phyloP scores from a whole-genome alignment of 2,113 vertebrate species.

The Chroicocephalus ridibundus region DNA sequence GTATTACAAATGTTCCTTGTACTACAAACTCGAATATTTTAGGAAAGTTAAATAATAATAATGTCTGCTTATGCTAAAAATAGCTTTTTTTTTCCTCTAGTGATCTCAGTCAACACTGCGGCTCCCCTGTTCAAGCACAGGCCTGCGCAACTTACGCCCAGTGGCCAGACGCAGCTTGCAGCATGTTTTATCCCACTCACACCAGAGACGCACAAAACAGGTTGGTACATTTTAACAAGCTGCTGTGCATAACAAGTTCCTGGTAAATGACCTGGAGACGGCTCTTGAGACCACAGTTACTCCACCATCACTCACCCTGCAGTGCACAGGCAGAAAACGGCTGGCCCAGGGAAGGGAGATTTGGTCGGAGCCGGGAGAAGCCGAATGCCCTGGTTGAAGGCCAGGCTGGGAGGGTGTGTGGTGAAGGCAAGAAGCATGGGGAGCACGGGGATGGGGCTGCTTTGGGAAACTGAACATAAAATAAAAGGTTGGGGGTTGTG shows the following conservation, averaged over 20 bases:
- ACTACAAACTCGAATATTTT: neutral
- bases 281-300: neutral
- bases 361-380: neutral
- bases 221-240: neutral
- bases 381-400: accelerated
- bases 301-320: neutral
- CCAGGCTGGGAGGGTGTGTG: neutral
- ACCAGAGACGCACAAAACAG: neutral
- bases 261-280: neutral
- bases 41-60: neutral
- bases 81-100: neutral
- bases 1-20: neutral
- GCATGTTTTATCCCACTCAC: neutral
- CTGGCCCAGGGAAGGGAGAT: neutral
- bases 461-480: neutral
- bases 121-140: neutral
- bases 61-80: neutral
- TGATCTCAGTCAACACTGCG: neutral
- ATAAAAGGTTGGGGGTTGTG: neutral
- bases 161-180: neutral
- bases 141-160: neutral
- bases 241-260: neutral
- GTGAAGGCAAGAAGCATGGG: neutral
- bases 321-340: neutral
- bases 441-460: accelerated